Percentiles rank a stretch among this genome's conserved stretches.
phyloP scores from a whole-genome alignment of 2,113 vertebrate species.

The Monopterus albus region DNA sequence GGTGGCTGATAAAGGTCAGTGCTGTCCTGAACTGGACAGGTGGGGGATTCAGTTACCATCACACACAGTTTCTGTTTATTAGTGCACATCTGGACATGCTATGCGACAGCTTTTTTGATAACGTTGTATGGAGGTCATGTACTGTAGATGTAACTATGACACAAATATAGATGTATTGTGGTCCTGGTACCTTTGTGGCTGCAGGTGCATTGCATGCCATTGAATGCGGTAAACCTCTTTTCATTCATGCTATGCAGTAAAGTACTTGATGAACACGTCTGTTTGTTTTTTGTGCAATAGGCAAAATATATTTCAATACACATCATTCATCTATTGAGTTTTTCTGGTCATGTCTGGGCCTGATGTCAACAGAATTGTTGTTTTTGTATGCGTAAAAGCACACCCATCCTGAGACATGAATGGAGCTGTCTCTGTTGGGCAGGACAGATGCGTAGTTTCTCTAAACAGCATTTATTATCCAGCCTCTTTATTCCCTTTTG shows the following conservation, averaged over 20 bases:
- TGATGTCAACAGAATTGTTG: slow-evolving; percentile 27
- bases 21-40: slow-evolving; percentile 57
- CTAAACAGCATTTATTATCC: slow-evolving; percentile 42
- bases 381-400: slow-evolving; percentile 27
- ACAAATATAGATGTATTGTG: slow-evolving; percentile 62
- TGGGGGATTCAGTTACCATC: slow-evolving; percentile 9
- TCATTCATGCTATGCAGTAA: slow-evolving; percentile 6
- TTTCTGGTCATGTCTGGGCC: slow-evolving; percentile 24
- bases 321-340: slow-evolving; percentile 27
- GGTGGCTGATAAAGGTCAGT: slow-evolving; percentile 68
- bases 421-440: not conserved
- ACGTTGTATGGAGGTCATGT: slow-evolving; percentile 60
- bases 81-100: slow-evolving; percentile 36
- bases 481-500: slow-evolving; percentile 22
- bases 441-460: slow-evolving; percentile 18
- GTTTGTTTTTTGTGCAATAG: slow-evolving; percentile 21
- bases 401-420: slow-evolving; percentile 21
- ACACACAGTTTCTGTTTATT: slow-evolving; percentile 25
- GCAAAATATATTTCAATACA: not conserved
- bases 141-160: slow-evolving; percentile 63
- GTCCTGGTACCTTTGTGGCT: slow-evolving; percentile 23
- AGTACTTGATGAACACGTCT: slow-evolving; percentile 34
- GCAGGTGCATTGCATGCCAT: slow-evolving; percentile 40
- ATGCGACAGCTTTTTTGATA: slow-evolving; percentile 49
- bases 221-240: slow-evolving; percentile 12